Base-by-base conservation (phyloP, 2,113 vertebrate genomes). In the Oncorhynchus clarkii region DNA sequence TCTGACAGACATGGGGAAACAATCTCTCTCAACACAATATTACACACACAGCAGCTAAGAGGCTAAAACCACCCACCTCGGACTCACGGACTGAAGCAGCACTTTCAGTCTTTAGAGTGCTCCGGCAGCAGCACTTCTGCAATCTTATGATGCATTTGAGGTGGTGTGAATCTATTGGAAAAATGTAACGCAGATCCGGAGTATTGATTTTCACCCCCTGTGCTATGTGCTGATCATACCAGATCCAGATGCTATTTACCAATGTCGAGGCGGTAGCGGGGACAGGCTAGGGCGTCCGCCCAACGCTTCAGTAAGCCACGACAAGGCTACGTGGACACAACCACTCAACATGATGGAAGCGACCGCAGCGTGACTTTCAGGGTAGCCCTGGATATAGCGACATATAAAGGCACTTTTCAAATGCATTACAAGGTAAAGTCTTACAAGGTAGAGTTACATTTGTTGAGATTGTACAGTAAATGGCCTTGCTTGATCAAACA, bases 191-290 rank as follows among this genome's bases (percentile, higher is more conserved):
- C 84, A 84, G 83, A 86, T 79, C 75, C 73, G 82, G 26, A 54
- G 51, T 79, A 92, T 92, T 87, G 92, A 92, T 91, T 90, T 88
- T 73, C 82, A 60, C 83, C 39, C 86, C 82, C 81, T 84, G 83
- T 75, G 86, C 72, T 84, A 79, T 84, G 82, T 84, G 88, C 80
- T 87, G 83, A 79, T 91, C 86, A 83, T 83, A 87, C 80, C 51
- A 85, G 78, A 84, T 54, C 76, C 54, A 87, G 78, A 84, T 78
- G 81, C 88, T 77, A 82, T 83, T 92, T 89, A 85, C 87, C 87
- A 86, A 86, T 75, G 82, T 85, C 70, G 80, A 54, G 77, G 81
- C 89, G 67, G 70, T 67, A 79, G 79, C 65, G 79, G 78, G 82
- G 80, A 77, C 65, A 80, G 76, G 82, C 79, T 34, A 70, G 74